Evolutionary conservation across 64 coral and sea anemone species (phyloP).

Genomic region (Montipora cactus): DNA sequence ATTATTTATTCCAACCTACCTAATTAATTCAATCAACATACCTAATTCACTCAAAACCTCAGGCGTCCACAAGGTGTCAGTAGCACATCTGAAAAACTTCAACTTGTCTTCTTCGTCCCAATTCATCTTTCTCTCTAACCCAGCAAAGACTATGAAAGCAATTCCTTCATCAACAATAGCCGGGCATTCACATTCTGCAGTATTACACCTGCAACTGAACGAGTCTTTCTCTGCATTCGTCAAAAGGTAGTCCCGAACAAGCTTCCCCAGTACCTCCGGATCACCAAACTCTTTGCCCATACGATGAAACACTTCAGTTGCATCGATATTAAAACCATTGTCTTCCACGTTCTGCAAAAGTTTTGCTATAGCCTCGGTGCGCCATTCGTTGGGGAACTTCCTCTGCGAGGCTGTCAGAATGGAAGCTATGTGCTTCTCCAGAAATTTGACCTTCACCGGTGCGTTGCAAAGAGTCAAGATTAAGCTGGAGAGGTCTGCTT

Average conservation of each 20-base stretch:
- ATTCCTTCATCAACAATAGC: constrained; percentile 91
- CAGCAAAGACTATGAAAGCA: constrained; percentile 93
- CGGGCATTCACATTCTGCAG: constrained; percentile 90
- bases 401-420: constrained; percentile 63
- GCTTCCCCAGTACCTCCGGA: constrained; percentile 71
- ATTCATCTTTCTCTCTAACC: constrained; percentile 83
- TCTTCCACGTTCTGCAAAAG: constrained; percentile 83
- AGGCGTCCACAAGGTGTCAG: constrained; percentile 78
- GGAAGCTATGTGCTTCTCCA: constrained; percentile 76
- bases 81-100: constrained; percentile 88
- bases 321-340: constrained; percentile 88
- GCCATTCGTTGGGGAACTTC: constrained; percentile 66
- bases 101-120: constrained; percentile 90
- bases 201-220: constrained; percentile 92
- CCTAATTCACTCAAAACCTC: constrained; percentile 85
- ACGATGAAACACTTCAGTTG: constrained; percentile 76
- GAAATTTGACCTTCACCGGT: constrained; percentile 55
- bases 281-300: constrained; percentile 79
- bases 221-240: constrained; percentile 87
- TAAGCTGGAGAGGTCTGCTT: constrained; percentile 70
- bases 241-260: constrained; percentile 83
- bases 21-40: not conserved
- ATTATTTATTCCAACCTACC: too few species aligned
- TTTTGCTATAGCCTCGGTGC: constrained; percentile 61
- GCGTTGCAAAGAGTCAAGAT: constrained; percentile 90